These are phyloP conservation scores for Oscarella lobularis DNA, from an alignment of 37 sponge, comb jelly and placozoan species.

Conservation along the genomic window DNA sequence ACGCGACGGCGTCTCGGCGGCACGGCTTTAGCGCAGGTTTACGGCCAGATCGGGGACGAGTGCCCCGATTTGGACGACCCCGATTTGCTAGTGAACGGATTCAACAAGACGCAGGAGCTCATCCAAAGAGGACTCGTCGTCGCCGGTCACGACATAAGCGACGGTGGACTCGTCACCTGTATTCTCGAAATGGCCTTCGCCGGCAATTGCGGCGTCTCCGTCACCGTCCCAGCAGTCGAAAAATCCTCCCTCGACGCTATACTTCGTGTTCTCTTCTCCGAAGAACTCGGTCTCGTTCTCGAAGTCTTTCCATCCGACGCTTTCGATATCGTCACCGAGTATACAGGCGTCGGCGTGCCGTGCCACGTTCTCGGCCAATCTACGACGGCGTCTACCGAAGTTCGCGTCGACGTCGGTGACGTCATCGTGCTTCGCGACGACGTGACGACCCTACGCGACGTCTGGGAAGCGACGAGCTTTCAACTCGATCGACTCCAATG, in stretches of 20 bases:
- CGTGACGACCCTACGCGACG: conserved; percentile 2
- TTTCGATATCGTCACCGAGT: neutral
- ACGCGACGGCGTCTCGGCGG: neutral
- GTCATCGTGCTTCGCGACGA: neutral
- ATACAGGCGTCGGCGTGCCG: neutral
- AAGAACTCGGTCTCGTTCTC: neutral
- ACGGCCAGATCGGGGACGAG: conserved; percentile 4
- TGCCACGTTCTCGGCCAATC: neutral
- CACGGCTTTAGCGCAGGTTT: conserved; percentile 7
- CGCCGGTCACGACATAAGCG: conserved; percentile 15
- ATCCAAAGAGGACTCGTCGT: neutral
- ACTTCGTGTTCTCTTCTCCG: neutral
- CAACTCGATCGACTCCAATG: conserved; percentile 8
- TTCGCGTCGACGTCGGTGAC: neutral
- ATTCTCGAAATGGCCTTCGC: conserved; percentile 17
- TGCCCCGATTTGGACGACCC: conserved; percentile 9
- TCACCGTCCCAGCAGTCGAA: neutral
- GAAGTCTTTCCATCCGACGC: neutral
- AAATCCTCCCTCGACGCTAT: neutral
- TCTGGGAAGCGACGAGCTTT: conserved; percentile 14
- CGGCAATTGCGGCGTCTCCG: conserved; percentile 7
- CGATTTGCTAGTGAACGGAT: neutral
- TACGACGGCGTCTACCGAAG: neutral
- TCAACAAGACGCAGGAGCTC: neutral
- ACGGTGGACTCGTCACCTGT: conserved; percentile 6